Percentiles rank a stretch among this genome's conserved stretches.
phyloP scores from a whole-genome alignment of 2,888 invertebrate genomes.

The Orthosia gothica region DNA sequence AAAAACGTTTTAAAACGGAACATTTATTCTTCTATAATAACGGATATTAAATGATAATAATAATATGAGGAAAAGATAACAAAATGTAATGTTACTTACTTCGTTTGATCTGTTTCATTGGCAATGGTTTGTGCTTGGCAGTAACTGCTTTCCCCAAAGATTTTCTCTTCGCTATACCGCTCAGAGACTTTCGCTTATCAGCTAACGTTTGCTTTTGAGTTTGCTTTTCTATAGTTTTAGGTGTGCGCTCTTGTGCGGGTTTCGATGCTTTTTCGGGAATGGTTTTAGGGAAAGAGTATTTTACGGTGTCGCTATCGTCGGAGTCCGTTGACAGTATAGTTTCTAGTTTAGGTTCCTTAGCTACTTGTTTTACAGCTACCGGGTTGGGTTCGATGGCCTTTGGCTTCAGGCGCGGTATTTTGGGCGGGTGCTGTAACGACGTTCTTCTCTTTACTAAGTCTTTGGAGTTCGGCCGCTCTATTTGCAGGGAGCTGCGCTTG shows the following conservation, averaged over 20 bases:
- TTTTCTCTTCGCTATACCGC: conserved; percentile 84
- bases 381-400: conserved; percentile 77
- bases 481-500: conserved; percentile 85
- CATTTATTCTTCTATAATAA: background rate
- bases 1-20: background rate
- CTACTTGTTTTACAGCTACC: conserved; percentile 67
- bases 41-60: background rate
- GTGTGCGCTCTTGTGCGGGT: conserved; percentile 60
- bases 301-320: conserved; percentile 86
- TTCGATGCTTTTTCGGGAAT: conserved; percentile 68
- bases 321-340: conserved; percentile 81
- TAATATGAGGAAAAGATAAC: background rate
- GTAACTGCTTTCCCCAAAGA: conserved; percentile 78
- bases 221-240: conserved; percentile 69
- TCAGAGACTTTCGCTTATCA: conserved; percentile 82
- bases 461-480: conserved; percentile 85
- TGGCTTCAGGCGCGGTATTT: conserved; percentile 82
- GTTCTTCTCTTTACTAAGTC: conserved; percentile 83
- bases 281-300: conserved; percentile 86
- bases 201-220: conserved; percentile 74
- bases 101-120: conserved; percentile 80
- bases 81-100: conserved; percentile 78
- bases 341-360: conserved; percentile 73
- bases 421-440: conserved; percentile 85
- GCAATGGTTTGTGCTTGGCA: conserved; percentile 74